Base-by-base conservation (phyloP, 2,888 invertebrate genomes). In the Pseudeuparius sepicola region DNA sequence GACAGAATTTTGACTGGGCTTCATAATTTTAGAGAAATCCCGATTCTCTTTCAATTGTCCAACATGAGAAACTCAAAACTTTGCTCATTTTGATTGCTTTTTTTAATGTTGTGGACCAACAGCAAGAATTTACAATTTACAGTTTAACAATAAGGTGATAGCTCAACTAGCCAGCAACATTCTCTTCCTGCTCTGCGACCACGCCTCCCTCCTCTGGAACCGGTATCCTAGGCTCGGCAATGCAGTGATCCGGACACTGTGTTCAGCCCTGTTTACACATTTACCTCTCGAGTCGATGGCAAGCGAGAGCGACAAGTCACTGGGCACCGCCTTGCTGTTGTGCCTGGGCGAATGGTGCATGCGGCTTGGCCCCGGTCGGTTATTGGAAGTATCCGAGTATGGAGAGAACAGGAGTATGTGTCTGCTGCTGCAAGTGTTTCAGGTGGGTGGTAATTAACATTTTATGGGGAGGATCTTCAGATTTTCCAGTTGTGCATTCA, bases 291-390 rank as follows among this genome's bases (percentile, higher is more conserved):
- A 44, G 45, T 65, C 68, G 2, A 57, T 61, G 1, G 67, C 63
- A 9, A 70, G 71, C 14, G 67, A 70, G 14, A 73, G 73, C 24
- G 80, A 80, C 48, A 78, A 78, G 51, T 73, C 85, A 37, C 62
- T 89, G 35, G 73, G 84, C 9, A 78, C 84, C 16, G 83, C 89
- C 0, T 67, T 93, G 47, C 71, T 94, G 51, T 74, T 93, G 36
- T 88, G 90, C 56, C 67, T 96, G 40, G 89, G 90, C 0, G 93
- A 94, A 63, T 93, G 92, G 79, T 90, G 90, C 35, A 89, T 94
- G 74, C 72, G 80, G 29, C 73, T 93, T 48, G 83, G 82, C 1
- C 74, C 75, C 1, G 53, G 61, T n/a, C 64, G 73, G 31, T 65
- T 84, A 44, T 60, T 81, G 55, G 65, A 71, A 23, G 64, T 70